Conservation (phyloP, 2,797 vertebrate species). For the Schizopygopsis pylzovi region DNA sequence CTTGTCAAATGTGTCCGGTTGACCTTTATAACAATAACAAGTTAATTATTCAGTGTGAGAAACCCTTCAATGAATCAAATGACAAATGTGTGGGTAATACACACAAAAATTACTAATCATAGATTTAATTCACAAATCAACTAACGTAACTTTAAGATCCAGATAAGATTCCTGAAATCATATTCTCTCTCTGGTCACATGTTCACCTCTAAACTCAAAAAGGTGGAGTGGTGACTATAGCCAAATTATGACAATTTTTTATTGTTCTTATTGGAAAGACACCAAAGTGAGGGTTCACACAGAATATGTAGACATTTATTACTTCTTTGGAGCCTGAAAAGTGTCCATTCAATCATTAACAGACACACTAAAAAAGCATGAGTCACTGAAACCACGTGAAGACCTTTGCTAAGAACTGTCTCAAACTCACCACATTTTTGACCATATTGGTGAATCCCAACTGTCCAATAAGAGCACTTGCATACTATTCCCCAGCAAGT, state of each 20-base stretch:
- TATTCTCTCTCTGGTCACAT: not conserved
- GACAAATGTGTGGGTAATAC: not conserved
- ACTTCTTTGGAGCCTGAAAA: not conserved
- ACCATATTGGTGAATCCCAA: conserved; percentile 20
- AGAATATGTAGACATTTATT: conserved; percentile 8
- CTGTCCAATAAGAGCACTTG: not conserved
- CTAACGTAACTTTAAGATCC: not conserved
- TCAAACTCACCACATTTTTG: conserved; percentile 2
- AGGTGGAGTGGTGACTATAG: not conserved
- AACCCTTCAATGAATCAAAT: not conserved
- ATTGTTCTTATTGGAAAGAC: not conserved
- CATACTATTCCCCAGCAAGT: not conserved
- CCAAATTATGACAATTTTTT: not conserved
- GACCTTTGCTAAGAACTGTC: not conserved
- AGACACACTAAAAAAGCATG: not conserved
- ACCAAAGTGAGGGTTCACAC: not conserved
- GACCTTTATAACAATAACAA: conserved; percentile 36
- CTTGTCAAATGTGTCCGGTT: not conserved
- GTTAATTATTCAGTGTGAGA: not conserved
- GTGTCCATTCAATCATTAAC: conserved; percentile 19
- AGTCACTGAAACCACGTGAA: not conserved
- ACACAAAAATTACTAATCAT: not conserved
- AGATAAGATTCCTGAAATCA: not conserved
- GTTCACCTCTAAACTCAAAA: not conserved
- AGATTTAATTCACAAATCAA: not conserved